Conservation (phyloP, 2,888 invertebrate genomes). For the Drosophila anomelani region DNA sequence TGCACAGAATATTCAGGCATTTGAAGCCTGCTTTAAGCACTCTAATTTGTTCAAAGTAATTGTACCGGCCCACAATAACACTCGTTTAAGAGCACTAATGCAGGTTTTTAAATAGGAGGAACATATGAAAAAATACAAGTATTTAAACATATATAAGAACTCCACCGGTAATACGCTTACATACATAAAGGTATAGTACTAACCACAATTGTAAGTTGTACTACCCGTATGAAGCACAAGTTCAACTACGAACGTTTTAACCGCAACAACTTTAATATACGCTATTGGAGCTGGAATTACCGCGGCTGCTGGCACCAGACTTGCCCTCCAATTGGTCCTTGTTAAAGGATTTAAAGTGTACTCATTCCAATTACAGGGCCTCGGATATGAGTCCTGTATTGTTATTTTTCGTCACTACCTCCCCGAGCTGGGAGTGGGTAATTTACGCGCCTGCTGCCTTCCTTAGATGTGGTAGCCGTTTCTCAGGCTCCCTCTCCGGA, state of each 20-base stretch:
- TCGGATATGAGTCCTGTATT: constrained; percentile 79
- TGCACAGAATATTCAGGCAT: not conserved
- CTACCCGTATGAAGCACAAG: constrained; percentile 30
- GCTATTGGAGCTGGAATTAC: constrained; percentile 65
- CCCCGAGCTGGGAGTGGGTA: constrained; percentile 43
- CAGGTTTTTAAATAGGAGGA: constrained; percentile 74
- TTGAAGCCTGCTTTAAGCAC: constrained; percentile 22
- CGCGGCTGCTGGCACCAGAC: constrained; percentile 63
- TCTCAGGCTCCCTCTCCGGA: constrained; percentile 89
- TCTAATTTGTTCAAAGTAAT: constrained; percentile 57
- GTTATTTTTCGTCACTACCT: constrained; percentile 85
- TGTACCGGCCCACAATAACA: constrained; percentile 49
- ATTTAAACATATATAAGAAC: too few relatives aligned
- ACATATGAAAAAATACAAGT: constrained; percentile 84
- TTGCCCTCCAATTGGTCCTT: constrained; percentile 59
- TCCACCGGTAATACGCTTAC: too few relatives aligned
- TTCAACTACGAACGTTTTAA: constrained; percentile 86
- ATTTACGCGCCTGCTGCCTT: constrained; percentile 86
- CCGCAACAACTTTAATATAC: constrained; percentile 90
- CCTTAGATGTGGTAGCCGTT: constrained; percentile 73
- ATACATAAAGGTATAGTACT: constrained; percentile 53
- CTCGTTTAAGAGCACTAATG: constrained; percentile 56
- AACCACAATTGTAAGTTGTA: constrained; percentile 26
- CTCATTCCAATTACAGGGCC: constrained; percentile 59
- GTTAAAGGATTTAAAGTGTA: constrained; percentile 59